phyloP scores from a whole-genome alignment of 2,113 vertebrate genomes.

The Callipepla squamata region DNA sequence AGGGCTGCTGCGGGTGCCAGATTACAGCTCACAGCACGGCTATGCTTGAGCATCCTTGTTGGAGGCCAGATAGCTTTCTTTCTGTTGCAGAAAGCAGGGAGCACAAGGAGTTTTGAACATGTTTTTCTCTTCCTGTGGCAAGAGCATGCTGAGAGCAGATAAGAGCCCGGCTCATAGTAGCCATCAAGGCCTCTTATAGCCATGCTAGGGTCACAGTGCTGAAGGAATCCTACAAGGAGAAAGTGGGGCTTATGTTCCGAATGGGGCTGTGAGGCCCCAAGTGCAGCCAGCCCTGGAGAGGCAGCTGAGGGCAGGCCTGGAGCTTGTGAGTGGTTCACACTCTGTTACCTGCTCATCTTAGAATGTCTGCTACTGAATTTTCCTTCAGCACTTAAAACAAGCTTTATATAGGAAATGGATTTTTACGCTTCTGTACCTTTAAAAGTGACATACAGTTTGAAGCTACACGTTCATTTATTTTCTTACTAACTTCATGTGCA shows the following conservation, averaged over 20 bases:
- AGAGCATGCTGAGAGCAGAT: not conserved
- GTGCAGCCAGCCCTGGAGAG: not conserved
- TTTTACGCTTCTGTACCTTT: not conserved
- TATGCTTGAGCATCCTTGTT: not conserved
- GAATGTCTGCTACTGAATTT: not conserved
- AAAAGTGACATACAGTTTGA: not conserved
- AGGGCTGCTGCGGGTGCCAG: not conserved
- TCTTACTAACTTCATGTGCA: not conserved
- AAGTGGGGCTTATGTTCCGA: accelerated
- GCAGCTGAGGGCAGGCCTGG: not conserved
- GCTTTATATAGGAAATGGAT: not conserved
- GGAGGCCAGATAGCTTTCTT: not conserved
- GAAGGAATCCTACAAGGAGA: not conserved
- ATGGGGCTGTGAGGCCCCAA: accelerated
- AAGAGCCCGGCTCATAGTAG: not conserved
- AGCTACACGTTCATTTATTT: not conserved
- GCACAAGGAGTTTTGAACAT: not conserved
- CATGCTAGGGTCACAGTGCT: not conserved
- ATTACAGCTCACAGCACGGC: not conserved
- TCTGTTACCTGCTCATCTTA: not conserved
- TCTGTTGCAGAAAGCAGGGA: not conserved
- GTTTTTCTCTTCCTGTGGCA: not conserved
- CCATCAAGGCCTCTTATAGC: accelerated
- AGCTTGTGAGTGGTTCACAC: accelerated
- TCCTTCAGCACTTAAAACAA: not conserved